These are phyloP conservation scores for Siphlonurus alternatus DNA, from an alignment of 2,888 invertebrate genomes.

Conservation along the genomic window DNA sequence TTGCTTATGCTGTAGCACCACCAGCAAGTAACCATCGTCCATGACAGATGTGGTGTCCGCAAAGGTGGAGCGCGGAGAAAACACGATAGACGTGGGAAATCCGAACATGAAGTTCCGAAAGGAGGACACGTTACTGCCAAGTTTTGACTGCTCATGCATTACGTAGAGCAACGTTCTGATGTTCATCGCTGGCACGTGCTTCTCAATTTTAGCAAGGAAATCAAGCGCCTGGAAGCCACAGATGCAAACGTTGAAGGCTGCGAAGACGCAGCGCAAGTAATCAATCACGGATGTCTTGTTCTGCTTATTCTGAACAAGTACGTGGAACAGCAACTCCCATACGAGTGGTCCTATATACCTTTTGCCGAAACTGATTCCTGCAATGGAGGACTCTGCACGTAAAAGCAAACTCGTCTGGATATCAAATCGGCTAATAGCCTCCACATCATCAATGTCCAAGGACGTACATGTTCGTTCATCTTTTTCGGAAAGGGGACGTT, in stretches of 20 bases:
- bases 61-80: not conserved
- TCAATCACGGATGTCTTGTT: not conserved
- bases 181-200: not conserved
- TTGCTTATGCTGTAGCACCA: no score
- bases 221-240: not conserved
- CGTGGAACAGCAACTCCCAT: not conserved
- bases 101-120: not conserved
- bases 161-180: not conserved
- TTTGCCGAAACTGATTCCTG: no score
- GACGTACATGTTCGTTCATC: no score
- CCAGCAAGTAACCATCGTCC: no score
- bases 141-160: not conserved
- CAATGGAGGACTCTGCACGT: no score
- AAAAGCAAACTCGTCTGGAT: no score
- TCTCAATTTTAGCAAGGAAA: not conserved
- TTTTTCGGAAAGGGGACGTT: no score
- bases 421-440: no score
- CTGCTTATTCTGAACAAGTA: not conserved
- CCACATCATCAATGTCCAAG: no score
- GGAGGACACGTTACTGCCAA: not conserved
- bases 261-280: constrained; percentile 31
- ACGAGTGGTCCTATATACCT: not conserved
- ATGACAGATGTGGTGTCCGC: no score
- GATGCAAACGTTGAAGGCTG: constrained; percentile 52
- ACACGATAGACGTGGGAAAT: not conserved